Evolutionary conservation across 1,140 invertebrate genomes (phyloP).

Genomic region (honey bee (Apis mellifera)): DNA sequence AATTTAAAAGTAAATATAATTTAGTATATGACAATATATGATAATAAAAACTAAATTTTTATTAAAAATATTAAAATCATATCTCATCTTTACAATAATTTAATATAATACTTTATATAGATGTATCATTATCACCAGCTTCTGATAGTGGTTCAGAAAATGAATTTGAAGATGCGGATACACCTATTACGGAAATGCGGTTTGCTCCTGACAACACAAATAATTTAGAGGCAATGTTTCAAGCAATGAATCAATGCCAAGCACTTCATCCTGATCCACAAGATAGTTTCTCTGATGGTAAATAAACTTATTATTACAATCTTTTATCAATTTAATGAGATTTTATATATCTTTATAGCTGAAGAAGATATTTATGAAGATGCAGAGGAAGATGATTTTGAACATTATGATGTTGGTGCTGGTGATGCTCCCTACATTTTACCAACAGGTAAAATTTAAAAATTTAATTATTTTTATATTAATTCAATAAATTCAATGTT

Average conservation of each 20-base stretch:
- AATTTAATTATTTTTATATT: not conserved
- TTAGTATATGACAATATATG: not conserved
- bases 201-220: constrained; percentile 86
- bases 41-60: not conserved
- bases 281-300: constrained; percentile 82
- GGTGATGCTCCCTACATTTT: constrained; percentile 75
- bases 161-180: constrained; percentile 79
- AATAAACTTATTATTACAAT: constrained; percentile 23
- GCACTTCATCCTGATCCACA: constrained; percentile 85
- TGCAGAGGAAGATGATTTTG: constrained; percentile 79
- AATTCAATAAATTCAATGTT: not conserved
- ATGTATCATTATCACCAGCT: constrained; percentile 67
- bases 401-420: constrained; percentile 73
- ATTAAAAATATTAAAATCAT: not conserved
- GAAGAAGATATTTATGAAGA: constrained; percentile 82
- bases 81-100: constrained; percentile 6
- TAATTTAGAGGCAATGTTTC: constrained; percentile 85
- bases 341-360: constrained; percentile 56
- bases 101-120: constrained; percentile 51
- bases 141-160: constrained; percentile 80
- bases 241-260: constrained; percentile 87
- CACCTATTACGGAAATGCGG: constrained; percentile 84
- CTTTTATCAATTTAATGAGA: constrained; percentile 2
- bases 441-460: constrained; percentile 69
- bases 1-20: constrained; percentile 3